These are phyloP conservation scores for Cnemophilus loriae DNA, from an alignment of 2,113 vertebrate species.

Conservation along the genomic window DNA sequence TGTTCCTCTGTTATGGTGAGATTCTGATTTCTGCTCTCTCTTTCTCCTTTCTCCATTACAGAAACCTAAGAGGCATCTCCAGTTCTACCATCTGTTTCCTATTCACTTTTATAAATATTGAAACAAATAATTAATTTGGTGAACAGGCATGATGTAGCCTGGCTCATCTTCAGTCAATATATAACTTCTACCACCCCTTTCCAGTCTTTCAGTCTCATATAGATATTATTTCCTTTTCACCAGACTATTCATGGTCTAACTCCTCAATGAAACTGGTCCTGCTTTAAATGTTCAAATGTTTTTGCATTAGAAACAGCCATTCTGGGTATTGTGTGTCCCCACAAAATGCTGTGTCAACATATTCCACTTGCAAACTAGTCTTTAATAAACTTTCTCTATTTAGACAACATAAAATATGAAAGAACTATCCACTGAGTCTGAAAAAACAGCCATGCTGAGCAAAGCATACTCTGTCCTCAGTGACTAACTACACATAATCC, in stretches of 20 bases:
- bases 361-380: not conserved
- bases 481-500: not conserved
- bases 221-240: not conserved
- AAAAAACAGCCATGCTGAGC: not conserved
- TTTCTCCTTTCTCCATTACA: conserved; percentile 27
- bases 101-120: conserved; percentile 59
- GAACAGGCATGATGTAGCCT: not conserved
- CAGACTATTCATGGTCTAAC: not conserved
- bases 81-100: conserved; percentile 65
- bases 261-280: not conserved
- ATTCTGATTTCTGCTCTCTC: conserved; percentile 59
- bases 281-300: not conserved
- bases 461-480: not conserved
- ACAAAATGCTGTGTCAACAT: not conserved
- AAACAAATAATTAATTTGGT: conserved; percentile 63
- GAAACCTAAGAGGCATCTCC: conserved; percentile 46
- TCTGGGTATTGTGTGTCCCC: not conserved
- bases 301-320: not conserved
- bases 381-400: not conserved
- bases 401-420: not conserved
- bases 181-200: conserved; percentile 38
- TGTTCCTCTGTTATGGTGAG: conserved; percentile 53
- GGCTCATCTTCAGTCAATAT: conserved; percentile 42
- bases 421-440: not conserved
- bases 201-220: not conserved